Percentiles rank a stretch among this genome's conserved stretches.
These are phyloP conservation scores for Rhinoptilus africanus DNA, from an alignment of 2,113 vertebrate species.

Conservation along the genomic window DNA sequence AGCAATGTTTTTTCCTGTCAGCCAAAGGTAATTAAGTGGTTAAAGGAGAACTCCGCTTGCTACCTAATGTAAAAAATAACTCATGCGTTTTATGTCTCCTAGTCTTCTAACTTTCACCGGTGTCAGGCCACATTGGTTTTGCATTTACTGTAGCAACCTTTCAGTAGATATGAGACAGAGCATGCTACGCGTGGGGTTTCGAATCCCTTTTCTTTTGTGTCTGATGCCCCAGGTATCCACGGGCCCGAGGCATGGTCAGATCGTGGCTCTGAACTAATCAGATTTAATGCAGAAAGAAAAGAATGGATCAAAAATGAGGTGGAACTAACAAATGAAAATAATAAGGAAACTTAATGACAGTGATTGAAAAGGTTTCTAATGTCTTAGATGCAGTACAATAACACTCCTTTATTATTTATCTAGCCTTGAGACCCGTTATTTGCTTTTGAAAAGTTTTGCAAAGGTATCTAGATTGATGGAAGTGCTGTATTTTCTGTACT, in stretches of 20 bases:
- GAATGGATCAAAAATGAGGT: background rate
- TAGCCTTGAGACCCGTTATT: background rate
- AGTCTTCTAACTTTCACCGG: conserved; percentile 8
- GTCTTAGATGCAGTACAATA: background rate
- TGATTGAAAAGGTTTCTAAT: background rate
- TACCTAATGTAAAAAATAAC: conserved; percentile 52
- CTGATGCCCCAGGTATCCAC: background rate
- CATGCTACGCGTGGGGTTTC: background rate
- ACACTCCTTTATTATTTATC: background rate
- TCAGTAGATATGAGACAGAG: background rate
- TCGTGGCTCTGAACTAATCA: background rate
- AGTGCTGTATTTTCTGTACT: background rate
- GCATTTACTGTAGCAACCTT: conserved; percentile 34
- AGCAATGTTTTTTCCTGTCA: conserved; percentile 55
- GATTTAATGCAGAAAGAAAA: background rate
- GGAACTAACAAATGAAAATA: conserved; percentile 31
- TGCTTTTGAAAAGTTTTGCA: background rate
- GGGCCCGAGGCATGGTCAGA: background rate
- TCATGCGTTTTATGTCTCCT: conserved; percentile 57
- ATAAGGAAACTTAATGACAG: background rate
- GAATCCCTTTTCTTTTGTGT: background rate
- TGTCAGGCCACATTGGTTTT: conserved; percentile 60
- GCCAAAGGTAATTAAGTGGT: conserved; percentile 55
- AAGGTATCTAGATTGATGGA: background rate
- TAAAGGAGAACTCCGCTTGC: conserved; percentile 51